Percentiles rank a stretch among this genome's conserved stretches.
These are phyloP conservation scores for Iguana delicatissima DNA, from an alignment of 2,797 vertebrate genomes.

Conservation along the genomic window DNA sequence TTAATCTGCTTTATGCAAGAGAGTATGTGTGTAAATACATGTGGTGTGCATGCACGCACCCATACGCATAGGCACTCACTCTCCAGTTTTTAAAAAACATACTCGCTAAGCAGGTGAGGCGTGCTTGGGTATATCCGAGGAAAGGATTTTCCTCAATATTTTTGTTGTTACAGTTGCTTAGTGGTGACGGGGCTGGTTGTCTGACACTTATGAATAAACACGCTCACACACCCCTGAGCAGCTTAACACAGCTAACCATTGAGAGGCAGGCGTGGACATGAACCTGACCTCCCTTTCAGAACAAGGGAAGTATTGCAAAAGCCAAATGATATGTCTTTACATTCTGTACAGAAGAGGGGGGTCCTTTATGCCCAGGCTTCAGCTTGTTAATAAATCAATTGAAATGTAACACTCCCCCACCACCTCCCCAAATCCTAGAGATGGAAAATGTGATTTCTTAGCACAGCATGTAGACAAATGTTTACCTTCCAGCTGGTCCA, in stretches of 20 bases:
- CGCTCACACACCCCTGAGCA: conserved; percentile 18
- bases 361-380: conserved; percentile 45
- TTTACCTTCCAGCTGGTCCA: conserved; percentile 63
- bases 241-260: conserved; percentile 68
- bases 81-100: background rate
- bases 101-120: conserved; percentile 41
- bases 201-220: conserved; percentile 58
- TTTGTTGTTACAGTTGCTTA: conserved; percentile 27
- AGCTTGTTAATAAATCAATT: conserved; percentile 63
- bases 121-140: conserved; percentile 1
- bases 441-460: conserved; percentile 72
- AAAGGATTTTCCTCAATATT: conserved; percentile 15
- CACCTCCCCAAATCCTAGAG: conserved; percentile 50
- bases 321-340: conserved; percentile 48
- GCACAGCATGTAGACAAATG: conserved; percentile 60
- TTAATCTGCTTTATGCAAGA: conserved; percentile 12
- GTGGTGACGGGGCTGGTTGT: conserved; percentile 25
- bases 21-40: accelerated
- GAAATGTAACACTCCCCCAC: conserved; percentile 48
- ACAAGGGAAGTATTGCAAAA: conserved; percentile 60
- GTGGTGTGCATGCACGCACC: background rate
- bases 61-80: background rate
- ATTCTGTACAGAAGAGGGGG: conserved; percentile 18
- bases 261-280: accelerated
- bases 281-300: conserved; percentile 49